Evolutionary conservation across 2,888 invertebrate species (phyloP).

Genomic region (Cylloceria caligata): DNA sequence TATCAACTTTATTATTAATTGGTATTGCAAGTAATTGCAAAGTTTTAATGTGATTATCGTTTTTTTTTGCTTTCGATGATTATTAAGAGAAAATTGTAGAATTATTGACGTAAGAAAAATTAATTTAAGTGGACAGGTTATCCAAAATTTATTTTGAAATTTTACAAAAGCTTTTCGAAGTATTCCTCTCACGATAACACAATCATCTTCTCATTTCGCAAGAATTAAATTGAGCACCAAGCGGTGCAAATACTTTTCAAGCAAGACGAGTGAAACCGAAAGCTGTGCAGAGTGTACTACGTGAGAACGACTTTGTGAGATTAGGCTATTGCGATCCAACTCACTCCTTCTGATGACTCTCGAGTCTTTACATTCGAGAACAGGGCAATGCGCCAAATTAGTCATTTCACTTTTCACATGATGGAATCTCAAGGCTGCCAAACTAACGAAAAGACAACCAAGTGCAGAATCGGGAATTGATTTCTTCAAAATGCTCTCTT

Average conservation of each 20-base stretch:
- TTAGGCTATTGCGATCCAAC: slow-evolving; percentile 10
- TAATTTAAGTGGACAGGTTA: no score
- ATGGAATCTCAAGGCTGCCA: slow-evolving; percentile 49
- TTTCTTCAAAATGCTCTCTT: not conserved
- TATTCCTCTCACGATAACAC: not conserved
- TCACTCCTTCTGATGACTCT: slow-evolving; percentile 2
- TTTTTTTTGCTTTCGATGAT: not conserved
- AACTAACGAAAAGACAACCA: slow-evolving; percentile 36
- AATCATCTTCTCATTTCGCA: not conserved
- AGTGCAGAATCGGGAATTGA: slow-evolving; percentile 24
- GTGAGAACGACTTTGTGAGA: slow-evolving; percentile 48
- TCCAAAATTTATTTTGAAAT: no score
- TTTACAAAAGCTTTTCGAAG: not conserved
- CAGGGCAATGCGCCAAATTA: slow-evolving; percentile 58
- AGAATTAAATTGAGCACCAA: not conserved
- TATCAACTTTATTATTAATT: no score
- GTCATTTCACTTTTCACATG: slow-evolving; percentile 59
- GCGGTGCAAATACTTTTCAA: not conserved
- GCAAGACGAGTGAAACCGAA: not conserved
- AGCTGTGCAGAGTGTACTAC: no score
- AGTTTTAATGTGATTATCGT: no score
- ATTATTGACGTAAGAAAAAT: not conserved
- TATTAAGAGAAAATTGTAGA: not conserved
- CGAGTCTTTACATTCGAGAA: slow-evolving; percentile 38
- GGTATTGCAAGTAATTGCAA: no score